phyloP scores from a whole-genome alignment of 2,888 invertebrate species.

The Hymenopus coronatus region DNA sequence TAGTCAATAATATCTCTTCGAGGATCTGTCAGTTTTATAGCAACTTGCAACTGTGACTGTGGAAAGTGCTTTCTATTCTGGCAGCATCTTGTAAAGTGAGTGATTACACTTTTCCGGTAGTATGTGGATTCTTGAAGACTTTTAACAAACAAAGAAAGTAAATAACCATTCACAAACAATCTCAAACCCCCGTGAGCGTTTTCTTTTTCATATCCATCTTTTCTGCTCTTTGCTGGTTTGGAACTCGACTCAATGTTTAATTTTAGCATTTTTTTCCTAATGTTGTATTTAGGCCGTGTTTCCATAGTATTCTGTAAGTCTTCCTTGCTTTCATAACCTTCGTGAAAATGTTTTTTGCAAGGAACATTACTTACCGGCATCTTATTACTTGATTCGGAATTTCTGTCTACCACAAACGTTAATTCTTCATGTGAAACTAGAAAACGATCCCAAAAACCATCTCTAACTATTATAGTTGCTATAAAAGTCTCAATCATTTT shows the following conservation, averaged over 20 bases:
- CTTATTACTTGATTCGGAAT: not conserved
- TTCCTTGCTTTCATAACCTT: too few relatives aligned
- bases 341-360: too few relatives aligned
- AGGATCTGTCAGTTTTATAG: conserved; percentile 56
- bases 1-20: conserved; percentile 65
- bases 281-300: not conserved
- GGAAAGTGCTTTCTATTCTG: not conserved
- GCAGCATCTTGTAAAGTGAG: conserved; percentile 18
- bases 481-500: not conserved
- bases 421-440: not conserved
- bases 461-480: not conserved
- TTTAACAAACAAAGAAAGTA: conserved; percentile 37
- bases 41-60: not conserved
- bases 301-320: not conserved
- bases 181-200: not conserved
- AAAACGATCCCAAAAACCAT: conserved; percentile 11
- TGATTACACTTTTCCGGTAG: conserved; percentile 38
- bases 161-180: conserved; percentile 39
- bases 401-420: not conserved
- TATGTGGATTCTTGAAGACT: conserved; percentile 40
- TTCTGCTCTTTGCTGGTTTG: not conserved
- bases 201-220: not conserved
- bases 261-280: not conserved
- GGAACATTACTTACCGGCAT: not conserved
- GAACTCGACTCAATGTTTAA: not conserved